phyloP scores from a whole-genome alignment of 2,113 vertebrate genomes.

The Caloenas nicobarica region DNA sequence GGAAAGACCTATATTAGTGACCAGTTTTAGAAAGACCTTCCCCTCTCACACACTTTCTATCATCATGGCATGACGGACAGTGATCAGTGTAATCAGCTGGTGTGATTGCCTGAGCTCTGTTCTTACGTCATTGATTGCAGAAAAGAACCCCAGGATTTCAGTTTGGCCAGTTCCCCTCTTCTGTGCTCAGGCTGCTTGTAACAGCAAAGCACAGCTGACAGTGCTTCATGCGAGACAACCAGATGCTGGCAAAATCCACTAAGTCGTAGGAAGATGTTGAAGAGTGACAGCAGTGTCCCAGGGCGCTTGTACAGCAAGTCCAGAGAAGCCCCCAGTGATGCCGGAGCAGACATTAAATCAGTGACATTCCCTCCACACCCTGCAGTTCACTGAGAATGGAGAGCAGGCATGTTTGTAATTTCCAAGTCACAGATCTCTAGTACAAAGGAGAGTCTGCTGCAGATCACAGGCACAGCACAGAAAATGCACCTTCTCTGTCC shows the following conservation, averaged over 20 bases:
- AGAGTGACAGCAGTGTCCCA: neutral
- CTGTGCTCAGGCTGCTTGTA: neutral
- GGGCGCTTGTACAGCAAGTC: neutral
- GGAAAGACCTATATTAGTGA: neutral
- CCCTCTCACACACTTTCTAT: neutral
- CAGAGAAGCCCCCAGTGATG: neutral
- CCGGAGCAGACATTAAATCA: neutral
- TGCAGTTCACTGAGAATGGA: neutral
- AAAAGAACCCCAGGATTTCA: neutral
- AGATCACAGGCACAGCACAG: neutral
- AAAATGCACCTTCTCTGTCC: neutral
- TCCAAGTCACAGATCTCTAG: neutral
- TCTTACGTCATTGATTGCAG: too few relatives aligned
- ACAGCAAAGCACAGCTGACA: fast-evolving
- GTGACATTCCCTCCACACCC: neutral
- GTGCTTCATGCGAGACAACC: fast-evolving
- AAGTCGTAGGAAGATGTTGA: neutral
- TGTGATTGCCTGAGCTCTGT: neutral
- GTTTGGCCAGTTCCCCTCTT: neutral
- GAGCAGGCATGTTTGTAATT: neutral
- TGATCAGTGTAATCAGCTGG: neutral
- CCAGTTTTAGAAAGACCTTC: neutral
- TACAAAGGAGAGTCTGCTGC: neutral
- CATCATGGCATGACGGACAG: neutral
- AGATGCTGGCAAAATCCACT: neutral